Conservation (phyloP, 1,140 invertebrate species). For the Drosophila mojavensis region DNA sequence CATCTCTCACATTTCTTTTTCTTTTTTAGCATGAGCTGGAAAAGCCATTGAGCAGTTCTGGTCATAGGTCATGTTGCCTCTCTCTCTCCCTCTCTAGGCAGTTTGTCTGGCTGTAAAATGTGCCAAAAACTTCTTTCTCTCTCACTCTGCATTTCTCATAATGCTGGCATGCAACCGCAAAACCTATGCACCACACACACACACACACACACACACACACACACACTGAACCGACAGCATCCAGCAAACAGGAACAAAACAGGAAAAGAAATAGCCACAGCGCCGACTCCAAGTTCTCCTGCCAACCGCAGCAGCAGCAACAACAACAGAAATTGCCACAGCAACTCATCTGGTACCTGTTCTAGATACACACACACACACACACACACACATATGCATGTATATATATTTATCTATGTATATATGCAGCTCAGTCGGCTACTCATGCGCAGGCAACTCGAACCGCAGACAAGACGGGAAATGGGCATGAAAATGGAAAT, state of each 20-base stretch:
- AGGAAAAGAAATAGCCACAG: constrained; percentile 60
- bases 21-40: neutral
- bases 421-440: constrained; percentile 35
- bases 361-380: constrained; percentile 7
- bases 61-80: neutral
- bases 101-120: constrained; percentile 1
- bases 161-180: constrained; percentile 38
- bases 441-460: constrained; percentile 46
- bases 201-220: neutral
- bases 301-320: constrained; percentile 32
- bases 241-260: constrained; percentile 32
- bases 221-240: constrained; percentile 20
- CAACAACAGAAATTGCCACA: constrained; percentile 23
- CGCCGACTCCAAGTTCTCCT: constrained; percentile 35
- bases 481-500: constrained; percentile 2
- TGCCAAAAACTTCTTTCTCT: neutral
- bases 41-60: neutral
- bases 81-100: neutral
- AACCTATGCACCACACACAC: constrained; percentile 43
- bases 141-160: neutral
- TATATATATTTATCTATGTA: neutral
- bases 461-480: constrained; percentile 25
- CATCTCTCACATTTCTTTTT: neutral
- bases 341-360: constrained; percentile 41
- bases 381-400: constrained; percentile 1